These are phyloP conservation scores for Caenorhabditis macrosperma DNA, from an alignment of 2,888 invertebrate species.

Conservation along the genomic window DNA sequence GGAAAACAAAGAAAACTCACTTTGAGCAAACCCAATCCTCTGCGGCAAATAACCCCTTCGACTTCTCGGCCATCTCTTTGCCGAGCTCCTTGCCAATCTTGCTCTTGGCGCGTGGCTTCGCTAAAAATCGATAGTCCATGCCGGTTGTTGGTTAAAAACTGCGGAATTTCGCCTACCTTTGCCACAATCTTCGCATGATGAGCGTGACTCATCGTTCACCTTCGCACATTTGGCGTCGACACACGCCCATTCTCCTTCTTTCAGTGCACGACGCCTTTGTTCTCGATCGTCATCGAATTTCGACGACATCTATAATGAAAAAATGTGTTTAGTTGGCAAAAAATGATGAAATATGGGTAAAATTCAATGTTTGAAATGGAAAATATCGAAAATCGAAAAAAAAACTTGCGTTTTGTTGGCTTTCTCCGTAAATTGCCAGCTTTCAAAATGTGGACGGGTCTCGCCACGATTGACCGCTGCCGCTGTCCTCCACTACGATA, in stretches of 20 bases:
- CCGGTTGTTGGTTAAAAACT: neutral
- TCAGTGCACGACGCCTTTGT: conserved; percentile 64
- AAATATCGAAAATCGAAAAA: neutral
- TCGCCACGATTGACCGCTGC: conserved; percentile 35
- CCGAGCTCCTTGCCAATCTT: conserved; percentile 91
- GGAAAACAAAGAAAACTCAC: conserved; percentile 80
- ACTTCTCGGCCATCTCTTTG: conserved; percentile 96
- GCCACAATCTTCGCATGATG: conserved; percentile 80
- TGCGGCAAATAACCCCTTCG: conserved; percentile 90
- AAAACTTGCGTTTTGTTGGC: neutral
- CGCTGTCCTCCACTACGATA: conserved; percentile 16
- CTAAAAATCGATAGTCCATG: conserved; percentile 70
- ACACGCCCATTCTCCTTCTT: conserved; percentile 82
- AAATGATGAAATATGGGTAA: neutral
- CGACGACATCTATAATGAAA: conserved; percentile 38
- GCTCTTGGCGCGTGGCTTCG: conserved; percentile 79
- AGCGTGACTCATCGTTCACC: conserved; percentile 70
- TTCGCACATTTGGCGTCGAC: conserved; percentile 81
- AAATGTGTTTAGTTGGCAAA: conserved; percentile 5
- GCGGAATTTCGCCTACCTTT: conserved; percentile 78
- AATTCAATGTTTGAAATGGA: too few species aligned
- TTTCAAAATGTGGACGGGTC: conserved; percentile 48
- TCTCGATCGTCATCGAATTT: conserved; percentile 55
- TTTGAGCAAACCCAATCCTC: conserved; percentile 99
- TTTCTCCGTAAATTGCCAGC: conserved; percentile 27